Percentiles rank a stretch among this genome's conserved stretches.
Conservation (phyloP, 2,113 vertebrate genomes). For the Limanda limanda region DNA sequence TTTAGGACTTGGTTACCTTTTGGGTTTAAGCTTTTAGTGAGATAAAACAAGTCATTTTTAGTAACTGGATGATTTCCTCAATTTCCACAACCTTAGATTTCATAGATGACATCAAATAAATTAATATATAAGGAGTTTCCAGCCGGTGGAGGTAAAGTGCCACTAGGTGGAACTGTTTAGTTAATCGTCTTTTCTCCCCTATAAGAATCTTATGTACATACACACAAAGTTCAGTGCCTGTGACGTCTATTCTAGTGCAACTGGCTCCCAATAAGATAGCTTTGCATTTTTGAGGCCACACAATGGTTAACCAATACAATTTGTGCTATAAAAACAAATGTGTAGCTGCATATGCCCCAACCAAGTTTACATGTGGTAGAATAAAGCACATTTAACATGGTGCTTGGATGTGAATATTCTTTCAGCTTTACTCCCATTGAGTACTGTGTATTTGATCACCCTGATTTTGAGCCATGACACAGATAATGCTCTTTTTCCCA, state of each 20-base stretch:
- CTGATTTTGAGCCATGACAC: no score
- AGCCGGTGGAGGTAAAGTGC: neutral
- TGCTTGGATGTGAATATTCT: neutral
- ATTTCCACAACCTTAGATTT: neutral
- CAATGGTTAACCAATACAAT: neutral
- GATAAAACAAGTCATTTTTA: neutral
- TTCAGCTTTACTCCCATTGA: neutral
- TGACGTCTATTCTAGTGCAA: neutral
- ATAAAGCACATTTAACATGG: neutral
- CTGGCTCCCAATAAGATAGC: no score
- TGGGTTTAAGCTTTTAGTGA: neutral
- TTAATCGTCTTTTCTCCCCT: neutral
- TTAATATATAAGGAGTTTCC: neutral
- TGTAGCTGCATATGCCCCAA: no score
- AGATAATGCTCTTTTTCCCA: no score
- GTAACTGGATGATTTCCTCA: no score
- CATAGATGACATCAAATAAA: neutral
- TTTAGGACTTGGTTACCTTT: neutral
- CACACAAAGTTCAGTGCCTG: neutral
- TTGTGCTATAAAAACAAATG: neutral
- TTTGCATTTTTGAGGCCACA: no score
- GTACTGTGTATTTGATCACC: no score
- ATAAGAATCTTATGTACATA: no score
- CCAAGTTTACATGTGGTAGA: neutral
- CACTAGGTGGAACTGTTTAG: slow-evolving; percentile 27